phyloP scores from a whole-genome alignment of 2,113 vertebrate genomes.

The Chloroceryle aenea region DNA sequence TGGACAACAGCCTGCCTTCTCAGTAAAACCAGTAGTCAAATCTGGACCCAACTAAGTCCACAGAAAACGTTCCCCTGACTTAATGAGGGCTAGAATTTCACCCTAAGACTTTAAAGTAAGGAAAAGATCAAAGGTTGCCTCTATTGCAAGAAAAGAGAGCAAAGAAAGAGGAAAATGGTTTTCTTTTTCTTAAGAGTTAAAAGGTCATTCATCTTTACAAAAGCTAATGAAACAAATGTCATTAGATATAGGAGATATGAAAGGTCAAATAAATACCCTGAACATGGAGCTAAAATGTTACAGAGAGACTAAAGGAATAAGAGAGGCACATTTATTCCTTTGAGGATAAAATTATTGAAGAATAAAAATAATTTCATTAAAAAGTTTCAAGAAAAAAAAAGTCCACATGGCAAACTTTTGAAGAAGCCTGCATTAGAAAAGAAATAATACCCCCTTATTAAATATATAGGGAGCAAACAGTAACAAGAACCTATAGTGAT shows the following conservation, averaged over 20 bases:
- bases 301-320: conserved; percentile 27
- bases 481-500: background rate
- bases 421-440: background rate
- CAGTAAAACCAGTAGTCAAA: background rate
- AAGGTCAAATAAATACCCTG: conserved; percentile 73
- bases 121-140: background rate
- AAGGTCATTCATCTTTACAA: conserved; percentile 70
- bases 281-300: conserved; percentile 61
- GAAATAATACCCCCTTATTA: background rate
- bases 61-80: background rate
- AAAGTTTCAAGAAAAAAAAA: background rate
- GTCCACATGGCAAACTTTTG: background rate
- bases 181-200: conserved; percentile 9
- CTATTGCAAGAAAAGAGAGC: background rate
- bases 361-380: background rate
- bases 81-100: background rate
- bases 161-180: conserved; percentile 30
- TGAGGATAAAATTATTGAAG: conserved; percentile 43
- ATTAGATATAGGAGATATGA: conserved; percentile 58
- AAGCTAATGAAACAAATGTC: conserved; percentile 69
- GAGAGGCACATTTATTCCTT: background rate
- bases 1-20: background rate
- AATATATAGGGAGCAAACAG: background rate
- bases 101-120: background rate
- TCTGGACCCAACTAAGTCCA: background rate